A percentile compares a stretch with the other conserved stretches of the same genome.
Conservation (phyloP, 2,888 invertebrate species). For the Ophion ventricosus region DNA sequence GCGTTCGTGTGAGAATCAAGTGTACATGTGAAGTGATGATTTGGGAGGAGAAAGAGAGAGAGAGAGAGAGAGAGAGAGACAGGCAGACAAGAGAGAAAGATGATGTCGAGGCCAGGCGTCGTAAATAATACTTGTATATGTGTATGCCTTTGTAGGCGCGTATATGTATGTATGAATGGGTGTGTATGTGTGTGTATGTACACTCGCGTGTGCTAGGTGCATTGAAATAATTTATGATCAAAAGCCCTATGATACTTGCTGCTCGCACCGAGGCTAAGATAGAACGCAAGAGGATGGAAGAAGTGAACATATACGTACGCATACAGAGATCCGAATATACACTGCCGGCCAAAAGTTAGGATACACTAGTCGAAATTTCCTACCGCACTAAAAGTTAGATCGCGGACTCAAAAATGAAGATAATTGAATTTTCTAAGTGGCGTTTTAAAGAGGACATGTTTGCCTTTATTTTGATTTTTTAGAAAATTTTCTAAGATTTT, state of each 20-base stretch:
- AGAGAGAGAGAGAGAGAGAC: slow-evolving; percentile 42
- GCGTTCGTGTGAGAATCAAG: slow-evolving; percentile 36
- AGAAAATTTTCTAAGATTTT: too few species aligned
- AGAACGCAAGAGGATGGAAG: slow-evolving; percentile 36
- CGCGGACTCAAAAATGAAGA: too few species aligned
- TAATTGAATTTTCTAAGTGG: too few species aligned
- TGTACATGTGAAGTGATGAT: slow-evolving; percentile 28
- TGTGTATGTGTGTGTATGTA: slow-evolving; percentile 10
- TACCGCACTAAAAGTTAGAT: too few species aligned
- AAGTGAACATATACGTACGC: neutral
- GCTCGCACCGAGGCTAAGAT: slow-evolving; percentile 39
- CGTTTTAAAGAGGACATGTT: too few species aligned
- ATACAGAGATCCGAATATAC: neutral
- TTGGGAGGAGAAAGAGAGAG: slow-evolving; percentile 38
- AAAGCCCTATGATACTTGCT: slow-evolving; percentile 59
- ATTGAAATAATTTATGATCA: slow-evolving; percentile 76
- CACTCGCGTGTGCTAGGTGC: slow-evolving; percentile 70
- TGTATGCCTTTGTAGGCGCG: neutral
- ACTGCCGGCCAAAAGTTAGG: too few species aligned
- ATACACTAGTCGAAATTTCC: too few species aligned
- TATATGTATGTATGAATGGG: neutral
- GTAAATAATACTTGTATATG: slow-evolving; percentile 70
- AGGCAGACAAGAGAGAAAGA: slow-evolving; percentile 25
- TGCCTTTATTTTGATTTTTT: too few species aligned
- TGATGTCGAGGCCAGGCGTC: slow-evolving; percentile 64